These are phyloP conservation scores for Nerophis ophidion DNA, from an alignment of 2,113 vertebrate species.

Conservation along the genomic window DNA sequence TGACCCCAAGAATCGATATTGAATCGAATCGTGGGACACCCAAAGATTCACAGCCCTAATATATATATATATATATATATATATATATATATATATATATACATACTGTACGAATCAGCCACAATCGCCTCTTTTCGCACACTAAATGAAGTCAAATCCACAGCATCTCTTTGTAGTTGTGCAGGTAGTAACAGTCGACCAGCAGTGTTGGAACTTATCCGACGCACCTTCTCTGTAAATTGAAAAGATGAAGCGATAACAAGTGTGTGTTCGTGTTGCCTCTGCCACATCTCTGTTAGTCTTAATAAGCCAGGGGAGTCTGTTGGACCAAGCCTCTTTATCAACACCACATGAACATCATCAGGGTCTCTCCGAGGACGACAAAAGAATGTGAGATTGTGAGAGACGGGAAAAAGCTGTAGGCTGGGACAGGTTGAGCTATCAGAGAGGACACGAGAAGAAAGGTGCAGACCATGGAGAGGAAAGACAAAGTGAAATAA, in stretches of 20 bases:
- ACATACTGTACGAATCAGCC: too few species aligned
- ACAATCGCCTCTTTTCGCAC: too few species aligned
- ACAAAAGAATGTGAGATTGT: constrained; percentile 14
- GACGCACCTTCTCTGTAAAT: not conserved
- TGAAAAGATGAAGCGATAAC: not conserved
- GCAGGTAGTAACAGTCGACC: too few species aligned
- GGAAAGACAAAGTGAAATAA: constrained; percentile 52
- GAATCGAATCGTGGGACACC: too few species aligned
- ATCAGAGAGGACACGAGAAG: constrained; percentile 18
- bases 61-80: too few species aligned
- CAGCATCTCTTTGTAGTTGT: too few species aligned
- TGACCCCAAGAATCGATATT: too few species aligned
- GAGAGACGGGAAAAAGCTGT: constrained; percentile 24
- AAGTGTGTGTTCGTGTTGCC: constrained; percentile 15
- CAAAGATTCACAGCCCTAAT: too few species aligned
- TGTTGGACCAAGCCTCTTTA: constrained; percentile 2
- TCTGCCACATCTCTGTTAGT: constrained; percentile 18
- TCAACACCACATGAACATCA: constrained; percentile 14
- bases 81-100: too few species aligned
- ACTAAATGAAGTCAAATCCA: too few species aligned
- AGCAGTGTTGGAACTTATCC: not conserved
- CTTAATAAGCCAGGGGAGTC: constrained; percentile 39
- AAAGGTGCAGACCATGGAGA: constrained; percentile 37
- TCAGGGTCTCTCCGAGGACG: constrained; percentile 12
- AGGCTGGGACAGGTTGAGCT: constrained; percentile 24